Evolutionary conservation across 2,888 invertebrate species (phyloP).

Genomic region (Thymelicus lineola): DNA sequence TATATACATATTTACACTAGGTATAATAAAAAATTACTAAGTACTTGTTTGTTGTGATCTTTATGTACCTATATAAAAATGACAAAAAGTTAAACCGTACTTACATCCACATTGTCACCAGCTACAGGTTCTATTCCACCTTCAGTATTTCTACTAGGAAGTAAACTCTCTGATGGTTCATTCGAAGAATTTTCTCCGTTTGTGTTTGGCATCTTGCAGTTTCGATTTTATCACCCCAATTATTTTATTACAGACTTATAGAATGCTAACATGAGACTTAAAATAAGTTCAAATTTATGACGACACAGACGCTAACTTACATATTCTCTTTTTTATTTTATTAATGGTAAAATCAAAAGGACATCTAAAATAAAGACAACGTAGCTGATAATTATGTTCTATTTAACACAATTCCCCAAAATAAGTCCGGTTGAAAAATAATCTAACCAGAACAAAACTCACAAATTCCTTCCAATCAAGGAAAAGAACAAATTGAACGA

Average conservation of each 20-base stretch:
- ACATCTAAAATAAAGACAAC: background rate
- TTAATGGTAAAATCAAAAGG: conserved; percentile 1
- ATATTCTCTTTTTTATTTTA: background rate
- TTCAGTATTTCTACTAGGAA: conserved; percentile 52
- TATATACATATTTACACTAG: too few relatives aligned
- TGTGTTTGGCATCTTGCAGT: conserved; percentile 45
- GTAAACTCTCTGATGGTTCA: conserved; percentile 56
- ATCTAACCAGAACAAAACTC: background rate
- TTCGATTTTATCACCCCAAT: background rate
- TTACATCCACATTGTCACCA: conserved; percentile 66
- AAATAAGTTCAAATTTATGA: background rate
- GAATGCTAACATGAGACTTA: conserved; percentile 18
- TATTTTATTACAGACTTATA: conserved; percentile 12
- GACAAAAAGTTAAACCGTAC: conserved; percentile 45
- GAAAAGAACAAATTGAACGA: background rate
- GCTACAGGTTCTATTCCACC: conserved; percentile 46
- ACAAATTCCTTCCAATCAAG: conserved; percentile 3
- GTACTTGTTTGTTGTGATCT: too few relatives aligned
- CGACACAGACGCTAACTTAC: conserved; percentile 12
- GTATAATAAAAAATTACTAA: too few relatives aligned
- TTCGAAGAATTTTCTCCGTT: conserved; percentile 53
- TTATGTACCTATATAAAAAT: background rate
- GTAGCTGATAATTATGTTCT: background rate
- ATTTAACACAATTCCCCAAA: background rate
- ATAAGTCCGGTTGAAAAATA: background rate